phyloP scores from a whole-genome alignment of 2,797 vertebrate species.

The Toxotes lorentzi region DNA sequence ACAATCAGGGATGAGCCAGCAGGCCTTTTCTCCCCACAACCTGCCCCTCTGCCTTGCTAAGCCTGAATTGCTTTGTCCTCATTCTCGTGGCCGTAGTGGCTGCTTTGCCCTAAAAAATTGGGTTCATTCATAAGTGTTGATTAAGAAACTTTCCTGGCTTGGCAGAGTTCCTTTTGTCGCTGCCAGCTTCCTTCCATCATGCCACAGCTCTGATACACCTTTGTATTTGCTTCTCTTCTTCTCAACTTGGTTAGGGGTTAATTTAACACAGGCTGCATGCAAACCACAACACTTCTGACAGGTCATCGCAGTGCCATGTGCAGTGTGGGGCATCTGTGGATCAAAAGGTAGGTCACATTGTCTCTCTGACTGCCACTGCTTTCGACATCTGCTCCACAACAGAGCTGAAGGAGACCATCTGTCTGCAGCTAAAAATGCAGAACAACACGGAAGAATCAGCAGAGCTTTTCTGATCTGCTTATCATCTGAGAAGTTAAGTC shows the following conservation, averaged over 20 bases:
- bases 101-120: conserved; percentile 15
- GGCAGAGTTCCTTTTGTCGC: conserved; percentile 9
- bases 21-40: conserved; percentile 21
- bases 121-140: conserved; percentile 25
- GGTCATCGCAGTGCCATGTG: conserved; percentile 57
- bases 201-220: conserved; percentile 7
- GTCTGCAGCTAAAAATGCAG: conserved; percentile 57
- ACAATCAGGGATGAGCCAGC: conserved; percentile 35
- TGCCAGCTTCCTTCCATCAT: conserved; percentile 8
- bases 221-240: conserved; percentile 31
- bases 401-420: conserved; percentile 74
- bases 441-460: conserved; percentile 50
- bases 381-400: conserved; percentile 70
- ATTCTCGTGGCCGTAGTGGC: conserved; percentile 18
- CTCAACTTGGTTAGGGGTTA: conserved; percentile 49
- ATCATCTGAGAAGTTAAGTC: conserved; percentile 25
- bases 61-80: conserved; percentile 43
- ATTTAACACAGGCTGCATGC: conserved; percentile 47
- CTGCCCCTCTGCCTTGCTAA: conserved; percentile 7
- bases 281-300: conserved; percentile 53
- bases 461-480: conserved; percentile 52
- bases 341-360: conserved; percentile 78
- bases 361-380: conserved; percentile 61
- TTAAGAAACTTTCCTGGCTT: conserved; percentile 27
- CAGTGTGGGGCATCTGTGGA: conserved; percentile 57